Base-by-base conservation (phyloP, 2,797 vertebrate species). In the Dallia pectoralis region DNA sequence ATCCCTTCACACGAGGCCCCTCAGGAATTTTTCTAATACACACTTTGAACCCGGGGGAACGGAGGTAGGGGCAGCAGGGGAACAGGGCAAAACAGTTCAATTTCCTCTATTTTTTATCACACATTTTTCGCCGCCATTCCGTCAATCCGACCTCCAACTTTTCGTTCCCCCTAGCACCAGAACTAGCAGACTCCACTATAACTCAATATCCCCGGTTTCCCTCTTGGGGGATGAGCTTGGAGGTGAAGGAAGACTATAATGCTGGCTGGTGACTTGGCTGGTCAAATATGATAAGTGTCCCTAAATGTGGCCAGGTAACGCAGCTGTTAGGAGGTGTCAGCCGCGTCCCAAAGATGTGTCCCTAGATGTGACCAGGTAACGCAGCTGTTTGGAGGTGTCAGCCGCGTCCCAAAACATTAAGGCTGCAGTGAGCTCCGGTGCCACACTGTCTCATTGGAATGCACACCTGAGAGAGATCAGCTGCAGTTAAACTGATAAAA, bases 181-280 rank as follows among this genome's bases (percentile, higher is more conserved):
- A 67, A 67, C 19, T n/a, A 67, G 65, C 33, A 22, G 65, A 67
- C 65, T 67, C 65, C 36, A 67, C 65, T 44, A 67, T 44, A 67
- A 44, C 33, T 36, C 65, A 22, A 67, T 67, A 67, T 67, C 65
- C 64, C 65, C 22, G 25, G 33, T 36, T 44, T 47, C 22, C 25
- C 65, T 36, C 64, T 22, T 59, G 53, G 33, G 65, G 65, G 65
- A 32, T 16, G 61, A 32, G 59, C 59, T 62, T 15, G 29, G 61
- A 18, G 61, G 27, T 63, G 61, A 25, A 36, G 65, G 65, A 5
- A 44, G 9, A 44, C 40, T 25, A 14, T 67, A 67, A 16, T 44
- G 33, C 65, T 36, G n/a, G 18, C 63, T 33, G 30, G 16, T 32
- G 22, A 18, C 9, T 36, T 44, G 33, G 22, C 65, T 67, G 36